Conservation (phyloP, 2,113 vertebrate genomes). For the Symphodus melops region DNA sequence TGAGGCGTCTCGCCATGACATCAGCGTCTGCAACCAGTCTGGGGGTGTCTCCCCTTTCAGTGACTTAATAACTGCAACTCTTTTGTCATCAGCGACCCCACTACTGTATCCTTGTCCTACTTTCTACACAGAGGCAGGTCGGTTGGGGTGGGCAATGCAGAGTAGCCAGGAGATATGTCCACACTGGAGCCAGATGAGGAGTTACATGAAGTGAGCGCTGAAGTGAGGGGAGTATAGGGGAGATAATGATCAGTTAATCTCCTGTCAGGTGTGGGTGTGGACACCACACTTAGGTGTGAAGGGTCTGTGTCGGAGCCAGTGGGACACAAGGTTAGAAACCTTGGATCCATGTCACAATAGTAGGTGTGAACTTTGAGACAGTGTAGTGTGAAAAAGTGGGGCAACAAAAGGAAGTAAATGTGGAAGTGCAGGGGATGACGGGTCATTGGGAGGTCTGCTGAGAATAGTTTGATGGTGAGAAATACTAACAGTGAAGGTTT, state of each 20-base stretch:
- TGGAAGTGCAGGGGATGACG: conserved; percentile 30
- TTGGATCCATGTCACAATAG: conserved; percentile 60
- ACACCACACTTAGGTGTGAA: conserved; percentile 74
- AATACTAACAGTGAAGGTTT: conserved; percentile 37
- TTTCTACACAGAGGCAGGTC: conserved; percentile 11
- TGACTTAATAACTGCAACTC: conserved; percentile 45
- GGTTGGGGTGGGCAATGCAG: conserved; percentile 16
- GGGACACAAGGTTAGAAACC: conserved; percentile 60
- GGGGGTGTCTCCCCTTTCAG: conserved; percentile 38
- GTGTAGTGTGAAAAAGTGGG: conserved; percentile 49
- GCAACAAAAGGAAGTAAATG: conserved; percentile 56
- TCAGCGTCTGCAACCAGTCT: conserved; percentile 55
- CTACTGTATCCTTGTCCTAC: conserved; percentile 43
- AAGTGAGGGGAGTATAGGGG: background rate
- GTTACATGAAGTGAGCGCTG: conserved; percentile 11
- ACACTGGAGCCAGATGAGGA: conserved; percentile 37
- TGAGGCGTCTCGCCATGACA: conserved; percentile 59
- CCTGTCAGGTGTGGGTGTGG: conserved; percentile 36
- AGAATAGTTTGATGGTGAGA: conserved; percentile 33
- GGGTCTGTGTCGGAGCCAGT: conserved; percentile 33
- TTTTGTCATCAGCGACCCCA: conserved; percentile 37
- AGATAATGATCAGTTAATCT: conserved; percentile 45
- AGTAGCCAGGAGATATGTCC: conserved; percentile 1
- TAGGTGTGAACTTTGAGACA: conserved; percentile 58
- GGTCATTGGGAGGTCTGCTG: conserved; percentile 44